Conservation (phyloP, 2,888 invertebrate genomes). For the Torymus aiolomorphi region DNA sequence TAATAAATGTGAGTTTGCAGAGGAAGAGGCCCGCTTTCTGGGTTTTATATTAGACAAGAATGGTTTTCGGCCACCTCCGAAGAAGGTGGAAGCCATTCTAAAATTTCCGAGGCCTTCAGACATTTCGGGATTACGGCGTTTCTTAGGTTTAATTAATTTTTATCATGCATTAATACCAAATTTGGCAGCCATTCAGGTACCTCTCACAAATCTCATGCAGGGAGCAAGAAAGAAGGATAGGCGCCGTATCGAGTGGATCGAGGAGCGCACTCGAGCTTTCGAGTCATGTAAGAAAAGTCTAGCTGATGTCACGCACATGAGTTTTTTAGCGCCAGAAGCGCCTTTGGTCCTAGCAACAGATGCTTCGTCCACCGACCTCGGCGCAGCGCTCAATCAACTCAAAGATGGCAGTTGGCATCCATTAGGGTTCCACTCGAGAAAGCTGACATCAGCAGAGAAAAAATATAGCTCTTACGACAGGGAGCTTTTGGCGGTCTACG, state of each 20-base stretch:
- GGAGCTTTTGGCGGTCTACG: conserved; percentile 2
- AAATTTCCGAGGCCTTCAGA: background rate
- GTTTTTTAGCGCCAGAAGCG: background rate
- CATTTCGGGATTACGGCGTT: background rate
- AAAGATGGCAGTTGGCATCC: conserved; percentile 39
- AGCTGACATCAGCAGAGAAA: background rate
- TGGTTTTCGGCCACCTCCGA: background rate
- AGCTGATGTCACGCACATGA: background rate
- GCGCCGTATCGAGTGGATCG: background rate
- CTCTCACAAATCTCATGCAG: background rate
- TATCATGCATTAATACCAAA: background rate
- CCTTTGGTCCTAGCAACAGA: conserved; percentile 27
- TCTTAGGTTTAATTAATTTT: conserved; percentile 9
- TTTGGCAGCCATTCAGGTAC: background rate
- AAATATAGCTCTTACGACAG: conserved; percentile 27
- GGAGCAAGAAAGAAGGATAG: background rate
- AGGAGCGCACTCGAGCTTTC: background rate
- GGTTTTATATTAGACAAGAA: background rate
- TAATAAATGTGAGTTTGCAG: conserved; percentile 5
- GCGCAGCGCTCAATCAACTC: conserved; percentile 54
- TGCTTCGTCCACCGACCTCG: conserved; percentile 56
- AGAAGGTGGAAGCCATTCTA: background rate
- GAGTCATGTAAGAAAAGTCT: conserved; percentile 27
- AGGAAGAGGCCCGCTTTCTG: conserved; percentile 1
- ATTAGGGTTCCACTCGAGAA: conserved; percentile 53